Evolutionary conservation across 2,888 invertebrate species (phyloP), one percentile per base, ranked within the genome.

Genomic region (Leucozona laternaria): DNA sequence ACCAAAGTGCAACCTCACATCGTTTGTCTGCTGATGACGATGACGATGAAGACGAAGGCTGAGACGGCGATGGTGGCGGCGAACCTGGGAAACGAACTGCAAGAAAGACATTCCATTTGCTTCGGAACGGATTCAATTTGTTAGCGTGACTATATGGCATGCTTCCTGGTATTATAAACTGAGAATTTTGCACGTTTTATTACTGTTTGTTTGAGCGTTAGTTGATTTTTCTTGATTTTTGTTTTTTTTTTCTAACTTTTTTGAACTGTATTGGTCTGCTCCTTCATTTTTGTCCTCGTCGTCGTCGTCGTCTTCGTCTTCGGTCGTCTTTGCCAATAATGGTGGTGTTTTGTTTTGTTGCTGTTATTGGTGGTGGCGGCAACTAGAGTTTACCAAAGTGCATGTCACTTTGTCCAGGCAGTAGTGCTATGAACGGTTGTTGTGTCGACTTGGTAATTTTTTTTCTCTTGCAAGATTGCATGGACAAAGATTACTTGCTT

Each of bases 101-200:
- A 78, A 66, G 72, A 68, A 75, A 86, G 73, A 86, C 81, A 82
- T 86, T 82, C 86, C 86, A 82, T 82, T 86, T 86, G 78, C 64
- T 70, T 78, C 75, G 80, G 76, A 83, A 70, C 75, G 80, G 79
- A 83, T 87, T 87, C 82, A 87, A 87, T 87, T 87, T 87, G 87
- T 82, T 87, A 83, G 87, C 87, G 87, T 87, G 87, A 87, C 87
- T 87, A 76, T 83, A 75, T 83, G 87, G 87, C 87, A 79, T 83
- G 87, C 83, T 87, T 87, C 87, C 87, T 87, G 87, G 87, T 87
- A 83, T 87, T 83, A 87, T 82, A 83, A 81, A 87, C 79, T 78
- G 79, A 79, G 83, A 83, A 83, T 87, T 83, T 83, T 87, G 87
- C 87, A 87, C 87, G 87, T 83, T 87, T 87, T 87, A 83, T 87